Evolutionary conservation across 1,140 invertebrate species (phyloP), one percentile per base, ranked within the genome.

Genomic region (Choristoneura fumiferana): DNA sequence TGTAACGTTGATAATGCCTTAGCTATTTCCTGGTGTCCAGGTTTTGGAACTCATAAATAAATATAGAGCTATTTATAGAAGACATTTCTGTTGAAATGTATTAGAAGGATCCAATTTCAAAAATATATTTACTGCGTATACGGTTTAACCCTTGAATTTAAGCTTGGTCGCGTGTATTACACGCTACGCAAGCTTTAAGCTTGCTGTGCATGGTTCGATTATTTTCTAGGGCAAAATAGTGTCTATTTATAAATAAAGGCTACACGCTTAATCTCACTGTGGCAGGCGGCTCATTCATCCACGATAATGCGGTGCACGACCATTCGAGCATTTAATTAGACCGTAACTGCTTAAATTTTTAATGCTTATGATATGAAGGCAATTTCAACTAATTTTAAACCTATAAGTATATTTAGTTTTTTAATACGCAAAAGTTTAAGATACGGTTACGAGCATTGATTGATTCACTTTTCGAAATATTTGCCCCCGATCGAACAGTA

Each of bases 221-320:
- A 81, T 74, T 83, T 85, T 88, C 77, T 88, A 81, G 85, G 82
- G 69, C 82, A 81, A 75, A 79, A 76, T 49, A 71, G 73, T 70
- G 67, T 73, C 81, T 87, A 86, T 83, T 78, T 81, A 81, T 87
- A 88, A 80, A 78, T 73, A 76, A 76, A 76, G 67, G 71, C 70
- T 78, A 75, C 73, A 82, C 76, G 78, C 69, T 79, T 82, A 78
- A 81, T 81, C 72, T 78, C 78, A 66, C 78, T 53, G 57, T 67
- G 60, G 57, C 56, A 33, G 43, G 43, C 43, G 58, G 38, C 55
- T 60, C 57, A 56, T 60, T 55, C 63, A 57, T 57, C 55, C 57
- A 54, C 43, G 34, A 60, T 62, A 66, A 59, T 57, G 61, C 60
- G 58, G 62, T 62, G 56, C 67, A 62, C 63, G 78, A 67, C 77